Base-by-base conservation (phyloP, 2,888 invertebrate genomes). In the Neuroscelio doddi region DNA sequence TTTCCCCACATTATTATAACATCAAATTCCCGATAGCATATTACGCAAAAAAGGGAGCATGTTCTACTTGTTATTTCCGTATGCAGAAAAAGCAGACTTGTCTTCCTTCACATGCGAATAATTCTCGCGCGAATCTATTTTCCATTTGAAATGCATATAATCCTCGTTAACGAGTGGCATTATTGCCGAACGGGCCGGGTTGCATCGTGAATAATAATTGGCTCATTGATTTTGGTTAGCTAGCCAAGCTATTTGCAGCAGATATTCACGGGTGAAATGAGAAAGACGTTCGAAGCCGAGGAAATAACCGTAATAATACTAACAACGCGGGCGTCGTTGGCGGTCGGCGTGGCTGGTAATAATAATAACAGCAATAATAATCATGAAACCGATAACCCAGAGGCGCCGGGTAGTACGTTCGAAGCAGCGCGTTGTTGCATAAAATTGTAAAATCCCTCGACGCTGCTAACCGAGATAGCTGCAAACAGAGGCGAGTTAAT, bases 401-500 rank as follows among this genome's bases (percentile, higher is more conserved):
- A 51, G 64, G 65, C 69, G 42, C 64, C 44, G 57, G 57, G 56
- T 26, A 39, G 62, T 42, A 47, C 39, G 67, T 30, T 55, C 17
- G 64, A 57, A 66, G 74, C 72, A 58, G 69, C 73, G 79, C 78
- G 78, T 72, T 78, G 80, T 81, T 79, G 80, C 82, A 81, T 83
- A 82, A 83, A 83, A 83, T 83, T 81, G 81, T 80, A 79, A 81
- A 83, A 78, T 74, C 76, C 72, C 71, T 66, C 76, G 66, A 65
- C 65, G 67, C 68, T 64, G 65, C 63, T 46, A 38, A 58, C 57
- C 64, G 68, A 80, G 83, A 81, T 81, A 80, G 81, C 81, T 80
- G 80, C 83, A 82, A 82, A 82, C 82, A 82, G 80, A 79, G 79
- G 77, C 80, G 81, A 80, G 83, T 83, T 83, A 84, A 83, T 84